Percentiles rank a stretch among this genome's conserved stretches.
Conservation (phyloP, 2,888 invertebrate genomes). For the Drosophila atripex region DNA sequence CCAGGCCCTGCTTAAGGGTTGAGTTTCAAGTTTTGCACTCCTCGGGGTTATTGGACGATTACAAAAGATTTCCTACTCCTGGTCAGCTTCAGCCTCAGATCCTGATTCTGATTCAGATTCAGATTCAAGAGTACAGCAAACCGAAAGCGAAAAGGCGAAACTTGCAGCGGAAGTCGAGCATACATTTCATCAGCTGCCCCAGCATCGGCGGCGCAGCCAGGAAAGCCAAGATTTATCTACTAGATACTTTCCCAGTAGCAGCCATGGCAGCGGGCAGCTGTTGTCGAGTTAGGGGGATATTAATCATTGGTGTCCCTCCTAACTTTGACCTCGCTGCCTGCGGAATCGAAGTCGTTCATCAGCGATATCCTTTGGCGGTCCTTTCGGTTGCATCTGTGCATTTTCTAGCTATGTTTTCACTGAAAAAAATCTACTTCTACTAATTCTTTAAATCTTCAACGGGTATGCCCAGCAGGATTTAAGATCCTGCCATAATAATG, state of each 20-base stretch:
- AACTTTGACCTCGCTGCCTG: conserved; percentile 37
- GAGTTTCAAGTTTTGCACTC: conserved; percentile 69
- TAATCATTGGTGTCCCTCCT: conserved; percentile 23
- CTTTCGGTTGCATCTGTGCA: not conserved
- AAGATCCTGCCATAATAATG: no score
- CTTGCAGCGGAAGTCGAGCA: conserved; percentile 71
- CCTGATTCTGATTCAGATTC: conserved; percentile 9
- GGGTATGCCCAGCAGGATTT: no score
- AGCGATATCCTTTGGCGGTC: conserved; percentile 61
- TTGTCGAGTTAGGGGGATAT: conserved; percentile 19
- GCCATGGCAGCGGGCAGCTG: conserved; percentile 42
- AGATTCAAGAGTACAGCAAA: conserved; percentile 34
- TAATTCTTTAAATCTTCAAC: no score
- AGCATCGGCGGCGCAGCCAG: not conserved
- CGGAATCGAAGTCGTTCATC: conserved; percentile 70
- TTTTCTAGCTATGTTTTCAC: conserved; percentile 6
- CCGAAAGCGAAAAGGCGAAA: conserved; percentile 34
- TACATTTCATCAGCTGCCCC: conserved; percentile 44
- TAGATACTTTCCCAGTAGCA: conserved; percentile 52
- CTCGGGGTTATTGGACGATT: conserved; percentile 77
- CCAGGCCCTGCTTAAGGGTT: conserved; percentile 60
- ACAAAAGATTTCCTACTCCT: conserved; percentile 76
- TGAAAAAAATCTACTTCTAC: not conserved
- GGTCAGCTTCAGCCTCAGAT: conserved; percentile 51
- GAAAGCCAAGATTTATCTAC: conserved; percentile 59